Conservation (phyloP, 2,888 invertebrate genomes). For the Byasa hedistus region DNA sequence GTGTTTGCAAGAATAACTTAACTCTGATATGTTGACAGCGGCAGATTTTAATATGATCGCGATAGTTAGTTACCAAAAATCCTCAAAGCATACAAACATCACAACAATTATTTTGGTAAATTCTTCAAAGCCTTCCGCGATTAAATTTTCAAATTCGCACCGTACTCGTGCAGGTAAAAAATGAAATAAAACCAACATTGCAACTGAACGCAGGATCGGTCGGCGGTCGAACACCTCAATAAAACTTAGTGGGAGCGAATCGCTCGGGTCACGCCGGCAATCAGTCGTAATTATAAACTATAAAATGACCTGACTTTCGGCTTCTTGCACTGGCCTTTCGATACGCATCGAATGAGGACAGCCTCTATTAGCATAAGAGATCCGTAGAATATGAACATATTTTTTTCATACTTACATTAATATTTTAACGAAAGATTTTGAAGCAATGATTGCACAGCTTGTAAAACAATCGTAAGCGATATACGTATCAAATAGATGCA, state of each 20-base stretch:
- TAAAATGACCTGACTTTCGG: slow-evolving; percentile 73
- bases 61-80: too few relatives aligned
- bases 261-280: slow-evolving; percentile 64
- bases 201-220: slow-evolving; percentile 34
- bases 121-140: too few relatives aligned
- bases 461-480: too few relatives aligned
- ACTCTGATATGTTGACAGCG: too few relatives aligned
- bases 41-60: too few relatives aligned
- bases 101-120: too few relatives aligned
- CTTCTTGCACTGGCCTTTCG: slow-evolving; percentile 75
- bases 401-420: too few relatives aligned
- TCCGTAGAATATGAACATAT: slow-evolving; percentile 44
- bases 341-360: slow-evolving; percentile 51
- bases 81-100: too few relatives aligned
- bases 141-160: neutral
- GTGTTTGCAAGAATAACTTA: too few relatives aligned
- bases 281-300: slow-evolving; percentile 76
- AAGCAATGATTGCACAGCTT: too few relatives aligned
- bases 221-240: slow-evolving; percentile 30
- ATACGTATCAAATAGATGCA: too few relatives aligned
- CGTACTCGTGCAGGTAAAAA: neutral
- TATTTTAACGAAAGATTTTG: too few relatives aligned
- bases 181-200: slow-evolving; percentile 41
- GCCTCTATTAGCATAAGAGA: slow-evolving; percentile 39
- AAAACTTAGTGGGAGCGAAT: slow-evolving; percentile 46